Percentiles rank a stretch among this genome's conserved stretches.
phyloP scores from a whole-genome alignment of 2,113 vertebrate genomes.

The Neogale vison region DNA sequence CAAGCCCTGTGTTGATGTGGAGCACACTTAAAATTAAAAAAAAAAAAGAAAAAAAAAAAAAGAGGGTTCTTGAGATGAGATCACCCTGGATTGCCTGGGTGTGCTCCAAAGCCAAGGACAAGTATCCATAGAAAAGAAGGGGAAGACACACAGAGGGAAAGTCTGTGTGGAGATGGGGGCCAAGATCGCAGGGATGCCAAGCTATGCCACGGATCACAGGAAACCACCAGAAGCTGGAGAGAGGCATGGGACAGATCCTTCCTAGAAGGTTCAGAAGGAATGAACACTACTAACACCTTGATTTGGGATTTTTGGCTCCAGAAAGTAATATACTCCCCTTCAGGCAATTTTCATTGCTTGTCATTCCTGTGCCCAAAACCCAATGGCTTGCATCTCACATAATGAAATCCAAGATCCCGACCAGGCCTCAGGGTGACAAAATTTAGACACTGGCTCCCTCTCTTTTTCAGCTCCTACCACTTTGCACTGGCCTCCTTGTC shows the following conservation, averaged over 20 bases:
- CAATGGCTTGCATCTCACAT: not conserved
- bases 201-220: fast-evolving
- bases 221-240: not conserved
- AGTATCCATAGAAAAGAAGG: not conserved
- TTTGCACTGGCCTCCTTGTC: not conserved
- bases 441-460: not conserved
- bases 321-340: not conserved
- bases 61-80: not conserved
- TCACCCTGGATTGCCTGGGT: fast-evolving
- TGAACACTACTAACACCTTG: not conserved
- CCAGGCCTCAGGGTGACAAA: fast-evolving
- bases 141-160: not conserved
- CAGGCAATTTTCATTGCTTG: too few relatives aligned
- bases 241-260: not conserved
- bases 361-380: not conserved
- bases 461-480: not conserved
- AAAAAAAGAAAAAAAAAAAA: not conserved
- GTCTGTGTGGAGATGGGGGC: fast-evolving
- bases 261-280: too few relatives aligned
- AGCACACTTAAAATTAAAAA: not conserved
- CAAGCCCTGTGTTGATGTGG: not conserved
- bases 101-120: not conserved
- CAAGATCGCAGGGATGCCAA: not conserved
- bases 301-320: not conserved
- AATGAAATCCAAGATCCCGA: not conserved